Percentiles rank a stretch among this genome's conserved stretches.
Conservation (phyloP, 2,797 vertebrate genomes). For the Anguilla anguilla region DNA sequence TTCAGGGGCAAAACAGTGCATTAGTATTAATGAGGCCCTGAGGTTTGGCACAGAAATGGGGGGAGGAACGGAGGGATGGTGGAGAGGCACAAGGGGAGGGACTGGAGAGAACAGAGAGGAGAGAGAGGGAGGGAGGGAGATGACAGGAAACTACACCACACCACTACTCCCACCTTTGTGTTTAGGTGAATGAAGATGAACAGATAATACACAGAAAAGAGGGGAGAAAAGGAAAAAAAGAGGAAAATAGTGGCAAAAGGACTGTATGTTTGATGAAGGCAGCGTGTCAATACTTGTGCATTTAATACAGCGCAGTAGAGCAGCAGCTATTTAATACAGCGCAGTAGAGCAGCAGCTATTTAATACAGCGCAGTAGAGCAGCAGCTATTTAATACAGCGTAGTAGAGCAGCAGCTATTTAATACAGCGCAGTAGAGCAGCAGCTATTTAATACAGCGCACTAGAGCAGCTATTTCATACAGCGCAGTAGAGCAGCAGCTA, state of each 20-base stretch:
- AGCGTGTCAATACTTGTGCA: background rate
- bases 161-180: conserved; percentile 32
- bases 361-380: too few relatives aligned
- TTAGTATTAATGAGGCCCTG: conserved; percentile 27
- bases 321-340: background rate
- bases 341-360: too few relatives aligned
- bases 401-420: too few relatives aligned
- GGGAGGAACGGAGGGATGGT: background rate
- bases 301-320: background rate
- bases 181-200: conserved; percentile 6
- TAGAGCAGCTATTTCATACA: background rate
- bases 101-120: conserved; percentile 14
- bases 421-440: too few relatives aligned
- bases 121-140: background rate
- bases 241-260: background rate
- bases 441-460: too few relatives aligned
- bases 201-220: background rate
- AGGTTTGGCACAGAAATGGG: conserved; percentile 28
- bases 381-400: background rate
- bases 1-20: conserved; percentile 9
- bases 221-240: background rate
- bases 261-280: background rate
- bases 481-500: background rate
- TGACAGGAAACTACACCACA: background rate
- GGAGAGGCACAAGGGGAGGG: background rate